phyloP scores from a whole-genome alignment of 2,888 invertebrate genomes.

The Tinea trinotella region DNA sequence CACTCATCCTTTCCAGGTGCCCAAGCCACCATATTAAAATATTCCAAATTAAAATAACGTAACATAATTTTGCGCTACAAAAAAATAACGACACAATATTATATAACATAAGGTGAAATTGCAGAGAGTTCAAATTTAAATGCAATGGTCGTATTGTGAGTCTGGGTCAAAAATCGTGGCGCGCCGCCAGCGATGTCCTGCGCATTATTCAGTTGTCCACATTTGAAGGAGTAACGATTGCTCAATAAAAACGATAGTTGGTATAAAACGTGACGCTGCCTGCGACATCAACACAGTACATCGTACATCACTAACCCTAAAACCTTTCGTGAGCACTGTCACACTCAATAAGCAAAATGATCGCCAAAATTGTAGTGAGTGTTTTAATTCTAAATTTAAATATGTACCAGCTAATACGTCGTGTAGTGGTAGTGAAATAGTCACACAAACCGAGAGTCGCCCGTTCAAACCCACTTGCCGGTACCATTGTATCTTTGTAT shows the following conservation, averaged over 20 bases:
- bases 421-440: no score
- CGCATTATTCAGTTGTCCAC: slow-evolving; percentile 42
- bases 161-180: slow-evolving; percentile 58
- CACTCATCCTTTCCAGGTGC: no score
- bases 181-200: slow-evolving; percentile 49
- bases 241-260: slow-evolving; percentile 45
- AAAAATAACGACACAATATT: slow-evolving; percentile 28
- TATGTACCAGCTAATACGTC: no score
- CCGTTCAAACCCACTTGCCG: no score
- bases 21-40: no score
- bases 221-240: slow-evolving; percentile 39
- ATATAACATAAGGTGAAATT: slow-evolving; percentile 60
- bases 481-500: no score
- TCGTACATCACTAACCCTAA: slow-evolving; percentile 31
- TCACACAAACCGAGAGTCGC: no score
- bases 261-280: slow-evolving; percentile 58
- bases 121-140: slow-evolving; percentile 61
- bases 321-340: slow-evolving; percentile 54
- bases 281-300: slow-evolving; percentile 53
- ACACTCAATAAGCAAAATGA: slow-evolving; percentile 59
- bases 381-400: neutral
- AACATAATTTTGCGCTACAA: no score
- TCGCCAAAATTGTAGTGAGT: slow-evolving; percentile 68
- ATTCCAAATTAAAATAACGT: no score
- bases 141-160: slow-evolving; percentile 45